Base-by-base conservation (phyloP, 2,113 vertebrate species). In the Pseudopodoces humilis region DNA sequence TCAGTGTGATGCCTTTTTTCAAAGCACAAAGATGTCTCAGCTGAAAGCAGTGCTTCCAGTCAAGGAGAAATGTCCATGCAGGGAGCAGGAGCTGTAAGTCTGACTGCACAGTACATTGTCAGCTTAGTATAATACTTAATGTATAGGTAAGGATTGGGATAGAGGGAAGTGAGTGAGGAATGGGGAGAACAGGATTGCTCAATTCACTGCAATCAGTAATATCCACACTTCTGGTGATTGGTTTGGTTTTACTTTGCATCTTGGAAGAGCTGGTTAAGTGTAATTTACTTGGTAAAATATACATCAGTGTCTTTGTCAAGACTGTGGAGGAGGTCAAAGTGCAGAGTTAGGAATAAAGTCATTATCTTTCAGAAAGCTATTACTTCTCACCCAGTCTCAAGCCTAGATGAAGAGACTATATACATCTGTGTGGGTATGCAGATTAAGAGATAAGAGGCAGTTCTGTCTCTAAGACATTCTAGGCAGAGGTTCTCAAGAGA, bases 1-100 rank as follows among this genome's bases (percentile, higher is more conserved):
- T 91, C 94, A 91, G 71, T 35, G 39, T 77, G 70, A 72, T 95
- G 87, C 33, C 64, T 94, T 91, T 86, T 64, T 93, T 76, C 80
- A 86, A 86, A 88, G 85, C 49, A 39, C 50, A 71, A 79, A 69
- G 78, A 81, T 52, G 70, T 62, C 56, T 89, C 92, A 85, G 83
- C 76, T 92, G 83, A 92, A 95, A 86, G 67, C 50, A 5, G 23
- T 70, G 65, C 80, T 89, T 89, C 56, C 15, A 60, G 68, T 93
- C 76, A 92, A 80, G 83, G 59, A 87, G 28, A 75, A 88, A 77
- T 44, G 85, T 65, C 46, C 58, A 13, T 27, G 46, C 59, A n/a
- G 67, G 46, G 35, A 90, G 67, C 55, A 91, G 62, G 20, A 82
- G 63, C 33, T 83, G 2, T 43, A 55, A 64, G 31, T 52, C 49